Base-by-base conservation (phyloP, 2,797 vertebrate species). In the Garrulus glandarius region DNA sequence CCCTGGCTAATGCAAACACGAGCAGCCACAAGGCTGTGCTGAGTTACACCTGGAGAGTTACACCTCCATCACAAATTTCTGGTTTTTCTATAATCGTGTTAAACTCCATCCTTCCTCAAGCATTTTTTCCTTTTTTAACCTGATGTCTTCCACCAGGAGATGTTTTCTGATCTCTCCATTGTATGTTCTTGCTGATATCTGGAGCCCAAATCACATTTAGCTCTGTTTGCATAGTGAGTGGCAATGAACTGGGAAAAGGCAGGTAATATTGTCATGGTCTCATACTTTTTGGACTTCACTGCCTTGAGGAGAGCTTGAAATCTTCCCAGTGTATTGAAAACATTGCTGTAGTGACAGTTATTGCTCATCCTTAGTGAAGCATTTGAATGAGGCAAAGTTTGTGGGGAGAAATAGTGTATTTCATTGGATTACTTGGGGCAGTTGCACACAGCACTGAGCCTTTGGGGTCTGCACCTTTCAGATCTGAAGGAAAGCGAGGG, bases 1-100 rank as follows among this genome's bases (percentile, higher is more conserved):
- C 47, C 63, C 50, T 55, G 13, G 59, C 43, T 81, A 15, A 44
- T 39, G 69, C 53, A 32, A 92, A 41, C 67, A 72, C 47, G 16
- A 61, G 36, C 72, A 79, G 65, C 55, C 56, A 19, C 74, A 49
- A 70, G 84, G 37, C 12, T 70, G 23, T 49, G 81, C 83, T 86
- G 65, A 36, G 92, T 93, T 93, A 50, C 52, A 75, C 68, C 37
- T 60, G 47, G 47, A 94, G 79, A 78, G 65, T 67, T 67, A 80
- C n/a, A 56, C 43, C 29, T 70, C 65, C 19, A 15, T 14, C 56
- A 70, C 0, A 0, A 78, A 64, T 59, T 86, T 52, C 72, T 87
- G 29, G 1, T 37, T 87, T 69, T 93, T 65, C 44, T 65, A 8
- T 32, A 61, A 34, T 56, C 13, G 12, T 87, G 34, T 47, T 55